These are phyloP conservation scores for Ylistrum balloti DNA, from an alignment of 1,140 invertebrate genomes.

Conservation along the genomic window DNA sequence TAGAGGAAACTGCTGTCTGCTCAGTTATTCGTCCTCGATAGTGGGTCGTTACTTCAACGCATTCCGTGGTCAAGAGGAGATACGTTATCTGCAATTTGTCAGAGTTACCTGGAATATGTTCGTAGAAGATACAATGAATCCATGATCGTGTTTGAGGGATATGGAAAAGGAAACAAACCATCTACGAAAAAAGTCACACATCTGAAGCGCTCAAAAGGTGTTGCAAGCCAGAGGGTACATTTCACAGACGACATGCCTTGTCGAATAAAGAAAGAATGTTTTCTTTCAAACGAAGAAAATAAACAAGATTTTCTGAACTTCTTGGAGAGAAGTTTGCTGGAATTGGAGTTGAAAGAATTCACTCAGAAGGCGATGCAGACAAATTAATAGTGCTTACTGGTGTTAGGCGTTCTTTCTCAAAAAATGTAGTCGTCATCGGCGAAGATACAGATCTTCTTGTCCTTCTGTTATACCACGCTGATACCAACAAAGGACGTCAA, in stretches of 20 bases:
- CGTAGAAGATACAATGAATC: slow-evolving; percentile 15
- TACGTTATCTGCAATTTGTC: slow-evolving; percentile 41
- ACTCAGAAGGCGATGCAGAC: slow-evolving; percentile 46
- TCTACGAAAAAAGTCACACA: slow-evolving; percentile 46
- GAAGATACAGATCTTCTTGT: slow-evolving; percentile 52
- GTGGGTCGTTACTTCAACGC: slow-evolving; percentile 57
- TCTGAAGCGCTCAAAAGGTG: slow-evolving; percentile 15
- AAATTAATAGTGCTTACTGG: slow-evolving; percentile 41
- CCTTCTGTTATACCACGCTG: slow-evolving; percentile 37
- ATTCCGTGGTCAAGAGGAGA: slow-evolving; percentile 49
- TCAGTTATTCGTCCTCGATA: slow-evolving; percentile 54
- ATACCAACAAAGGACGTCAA: not conserved
- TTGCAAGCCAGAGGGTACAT: not conserved
- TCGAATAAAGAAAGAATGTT: slow-evolving; percentile 24
- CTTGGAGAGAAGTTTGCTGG: not conserved
- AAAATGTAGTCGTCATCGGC: slow-evolving; percentile 43
- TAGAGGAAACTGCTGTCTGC: not conserved
- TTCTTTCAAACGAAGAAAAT: slow-evolving; percentile 45
- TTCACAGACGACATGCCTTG: slow-evolving; percentile 44
- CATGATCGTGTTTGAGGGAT: slow-evolving; percentile 55
- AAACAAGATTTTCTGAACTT: slow-evolving; percentile 45
- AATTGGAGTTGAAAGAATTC: not conserved
- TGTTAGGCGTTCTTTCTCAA: not conserved
- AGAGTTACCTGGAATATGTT: slow-evolving; percentile 44
- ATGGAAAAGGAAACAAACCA: slow-evolving; percentile 19